Conservation (phyloP, 2,113 vertebrate genomes). For the Tauraco erythrolophus region DNA sequence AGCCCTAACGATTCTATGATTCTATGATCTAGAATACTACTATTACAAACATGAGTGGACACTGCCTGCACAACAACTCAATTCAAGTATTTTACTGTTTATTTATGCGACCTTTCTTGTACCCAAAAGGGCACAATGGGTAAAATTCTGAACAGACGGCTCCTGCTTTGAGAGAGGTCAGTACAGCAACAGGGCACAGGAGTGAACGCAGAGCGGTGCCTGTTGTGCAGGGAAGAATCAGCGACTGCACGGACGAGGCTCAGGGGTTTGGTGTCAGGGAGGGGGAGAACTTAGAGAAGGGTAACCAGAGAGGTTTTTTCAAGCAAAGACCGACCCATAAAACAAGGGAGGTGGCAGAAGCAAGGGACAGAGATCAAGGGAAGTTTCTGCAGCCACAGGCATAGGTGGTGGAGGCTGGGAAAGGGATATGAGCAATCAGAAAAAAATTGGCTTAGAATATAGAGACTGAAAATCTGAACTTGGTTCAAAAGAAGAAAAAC, state of each 20-base stretch:
- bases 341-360: not conserved
- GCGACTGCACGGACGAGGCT: not conserved
- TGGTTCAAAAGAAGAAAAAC: not conserved
- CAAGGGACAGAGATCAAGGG: not conserved
- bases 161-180: not conserved
- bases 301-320: not conserved
- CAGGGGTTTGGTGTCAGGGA: not conserved
- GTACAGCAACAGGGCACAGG: not conserved
- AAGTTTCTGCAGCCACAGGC: not conserved
- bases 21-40: no score
- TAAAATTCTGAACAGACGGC: not conserved
- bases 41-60: not conserved
- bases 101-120: not conserved
- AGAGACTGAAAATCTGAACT: not conserved
- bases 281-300: not conserved
- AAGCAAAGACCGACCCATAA: not conserved
- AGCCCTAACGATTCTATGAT: no score
- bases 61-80: not conserved
- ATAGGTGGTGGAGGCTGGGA: not conserved
- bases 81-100: not conserved
- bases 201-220: rapidly evolving
- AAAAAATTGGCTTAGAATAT: not conserved
- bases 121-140: not conserved
- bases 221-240: rapidly evolving
- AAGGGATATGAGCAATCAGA: rapidly evolving